Evolutionary conservation across 2,113 vertebrate species (phyloP).

Genomic region (Podarcis raffonei): DNA sequence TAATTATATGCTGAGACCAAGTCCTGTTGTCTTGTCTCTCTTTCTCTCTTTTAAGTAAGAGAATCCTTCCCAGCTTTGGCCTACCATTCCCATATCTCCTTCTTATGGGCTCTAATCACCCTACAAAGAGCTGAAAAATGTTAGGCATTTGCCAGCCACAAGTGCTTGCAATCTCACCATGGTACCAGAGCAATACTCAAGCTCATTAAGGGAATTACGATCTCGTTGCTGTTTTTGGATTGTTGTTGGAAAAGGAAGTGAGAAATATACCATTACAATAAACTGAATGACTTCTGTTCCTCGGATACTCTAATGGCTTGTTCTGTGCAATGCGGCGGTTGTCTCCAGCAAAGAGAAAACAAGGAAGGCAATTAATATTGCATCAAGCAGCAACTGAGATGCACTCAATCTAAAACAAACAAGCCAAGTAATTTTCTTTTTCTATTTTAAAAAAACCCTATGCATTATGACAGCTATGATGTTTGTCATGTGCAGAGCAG

Average conservation of each 20-base stretch:
- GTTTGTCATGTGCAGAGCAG: too few species aligned
- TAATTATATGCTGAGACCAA: background rate
- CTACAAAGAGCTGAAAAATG: constrained; percentile 9
- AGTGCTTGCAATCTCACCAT: constrained; percentile 20
- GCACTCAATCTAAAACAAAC: background rate
- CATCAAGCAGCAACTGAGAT: background rate
- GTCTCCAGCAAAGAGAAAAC: background rate
- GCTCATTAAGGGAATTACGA: constrained; percentile 57
- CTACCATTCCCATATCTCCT: background rate
- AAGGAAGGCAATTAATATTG: constrained; percentile 1
- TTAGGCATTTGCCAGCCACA: constrained; percentile 38
- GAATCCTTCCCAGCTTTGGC: background rate
- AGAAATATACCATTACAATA: accelerated
- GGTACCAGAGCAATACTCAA: constrained; percentile 59
- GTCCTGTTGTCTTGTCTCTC: background rate
- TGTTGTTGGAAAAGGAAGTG: accelerated
- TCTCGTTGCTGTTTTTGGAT: constrained; percentile 51
- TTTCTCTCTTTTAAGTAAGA: background rate
- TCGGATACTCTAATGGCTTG: background rate
- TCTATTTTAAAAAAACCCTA: background rate
- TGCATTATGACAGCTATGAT: too few species aligned
- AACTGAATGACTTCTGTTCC: background rate
- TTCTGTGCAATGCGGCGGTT: background rate
- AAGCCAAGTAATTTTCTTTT: background rate
- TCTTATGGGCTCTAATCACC: background rate